Evolutionary conservation across 1,140 invertebrate species (phyloP).

Genomic region (Acyrthosiphon pisum): DNA sequence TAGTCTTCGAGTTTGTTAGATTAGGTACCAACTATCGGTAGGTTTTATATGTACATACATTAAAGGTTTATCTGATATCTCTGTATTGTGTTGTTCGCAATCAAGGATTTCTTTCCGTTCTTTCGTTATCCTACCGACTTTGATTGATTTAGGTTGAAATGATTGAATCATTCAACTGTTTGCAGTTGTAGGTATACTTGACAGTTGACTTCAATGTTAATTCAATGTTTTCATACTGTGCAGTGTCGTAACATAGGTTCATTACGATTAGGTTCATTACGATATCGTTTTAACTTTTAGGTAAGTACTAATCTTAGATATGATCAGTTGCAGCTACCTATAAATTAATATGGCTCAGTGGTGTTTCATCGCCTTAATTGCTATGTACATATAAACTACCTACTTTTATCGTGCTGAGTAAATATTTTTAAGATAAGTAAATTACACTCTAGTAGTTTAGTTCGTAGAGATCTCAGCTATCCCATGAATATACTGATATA

Average conservation of each 20-base stretch:
- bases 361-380: background rate
- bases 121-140: background rate
- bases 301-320: background rate
- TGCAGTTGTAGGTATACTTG: background rate
- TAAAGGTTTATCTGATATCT: background rate
- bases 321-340: background rate
- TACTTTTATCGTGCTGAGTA: background rate
- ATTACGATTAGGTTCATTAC: background rate
- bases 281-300: background rate
- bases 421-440: background rate
- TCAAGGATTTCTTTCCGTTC: background rate
- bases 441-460: too few species aligned
- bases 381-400: background rate
- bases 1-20: background rate
- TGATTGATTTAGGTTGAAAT: background rate
- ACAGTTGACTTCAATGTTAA: background rate
- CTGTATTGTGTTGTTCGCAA: background rate
- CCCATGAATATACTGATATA: too few species aligned
- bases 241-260: background rate
- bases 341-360: background rate
- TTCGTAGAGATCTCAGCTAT: too few species aligned
- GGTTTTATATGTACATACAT: constrained; percentile 11
- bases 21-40: background rate
- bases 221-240: background rate
- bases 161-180: background rate